Base-by-base conservation (phyloP, 2,113 vertebrate genomes). In the Pipra filicauda region DNA sequence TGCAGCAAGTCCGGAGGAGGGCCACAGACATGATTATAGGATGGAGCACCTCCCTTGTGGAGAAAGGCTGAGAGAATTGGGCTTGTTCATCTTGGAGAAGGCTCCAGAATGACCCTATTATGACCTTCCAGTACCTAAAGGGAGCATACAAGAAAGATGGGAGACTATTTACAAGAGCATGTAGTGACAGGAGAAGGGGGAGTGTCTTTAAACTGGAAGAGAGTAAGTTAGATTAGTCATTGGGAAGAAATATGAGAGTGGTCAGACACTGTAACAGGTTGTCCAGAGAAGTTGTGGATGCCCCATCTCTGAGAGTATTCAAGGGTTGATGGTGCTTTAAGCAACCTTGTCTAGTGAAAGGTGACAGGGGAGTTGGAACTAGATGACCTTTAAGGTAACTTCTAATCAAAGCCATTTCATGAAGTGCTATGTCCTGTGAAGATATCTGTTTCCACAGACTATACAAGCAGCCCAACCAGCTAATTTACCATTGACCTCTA, bases 271-370 rank as follows among this genome's bases (percentile, higher is more conserved):
- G 17, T 17, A 76, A 48, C 17, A 83, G 4, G 15, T 21, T 61
- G 28, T 31, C 24, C 46, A 54, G 54, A 61, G 62, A 54, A 74
- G 44, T 1, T 41, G 30, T 35, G 19, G 24, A 62, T 83, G 30
- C 2, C 4, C 5, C 8, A 21, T 31, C 9, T 8, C n/a, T 48
- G 21, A 3, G 3, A 15, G 3, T 28, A 16, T 23, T 48, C 41
- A 35, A 54, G 7, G 14, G 20, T 31, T 76, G 39, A 67, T 31
- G 16, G 20, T 4, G 17, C 11, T 82, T 82, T 54, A 61, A 54
- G 17, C 2, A 27, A 19, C 5, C 4, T 41, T 4, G 7, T 55
- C 54, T 48, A 41, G 39, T 48, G 48, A 69, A 55, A 35, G 21
- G 3, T n/a, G 9, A 6, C 48, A 70, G 30, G 21, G 28, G 15